Evolutionary conservation across 2,797 vertebrate genomes (phyloP).

Genomic region (Atherinosoma microstoma): DNA sequence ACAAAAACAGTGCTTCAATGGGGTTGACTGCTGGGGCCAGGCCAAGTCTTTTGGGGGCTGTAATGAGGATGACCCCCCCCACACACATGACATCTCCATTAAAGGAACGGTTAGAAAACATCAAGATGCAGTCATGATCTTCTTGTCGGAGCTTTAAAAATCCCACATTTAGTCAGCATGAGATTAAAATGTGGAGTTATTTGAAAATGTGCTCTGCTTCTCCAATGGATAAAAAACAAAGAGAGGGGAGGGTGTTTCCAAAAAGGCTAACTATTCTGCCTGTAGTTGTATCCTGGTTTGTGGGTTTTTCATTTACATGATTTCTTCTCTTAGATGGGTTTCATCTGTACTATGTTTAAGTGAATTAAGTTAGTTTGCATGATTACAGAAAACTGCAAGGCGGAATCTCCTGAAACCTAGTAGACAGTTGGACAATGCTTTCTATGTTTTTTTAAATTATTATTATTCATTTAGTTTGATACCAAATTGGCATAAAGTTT

Average conservation of each 20-base stretch:
- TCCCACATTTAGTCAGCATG: neutral
- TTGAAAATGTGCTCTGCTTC: neutral
- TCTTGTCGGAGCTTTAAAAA: neutral
- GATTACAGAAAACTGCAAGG: too few species aligned
- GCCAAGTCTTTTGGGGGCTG: neutral
- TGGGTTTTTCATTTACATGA: too few species aligned
- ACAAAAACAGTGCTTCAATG: conserved; percentile 2
- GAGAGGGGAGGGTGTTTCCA: too few species aligned
- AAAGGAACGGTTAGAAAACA: neutral
- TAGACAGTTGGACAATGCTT: too few species aligned
- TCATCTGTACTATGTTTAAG: neutral
- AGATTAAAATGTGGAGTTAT: neutral
- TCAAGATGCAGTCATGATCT: neutral
- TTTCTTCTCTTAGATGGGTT: neutral
- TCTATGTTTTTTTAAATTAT: too few species aligned
- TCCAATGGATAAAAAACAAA: neutral
- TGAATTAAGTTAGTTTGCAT: neutral
- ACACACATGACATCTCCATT: conserved; percentile 1
- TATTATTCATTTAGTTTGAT: too few species aligned
- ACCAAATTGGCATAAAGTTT: neutral
- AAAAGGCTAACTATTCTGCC: neutral
- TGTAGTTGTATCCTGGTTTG: neutral
- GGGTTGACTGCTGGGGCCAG: conserved; percentile 6
- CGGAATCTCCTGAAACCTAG: too few species aligned
- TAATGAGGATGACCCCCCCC: neutral